Percentiles rank a stretch among this genome's conserved stretches.
phyloP scores from a whole-genome alignment of 2,888 invertebrate species.

The Neocrepidodera transversa region DNA sequence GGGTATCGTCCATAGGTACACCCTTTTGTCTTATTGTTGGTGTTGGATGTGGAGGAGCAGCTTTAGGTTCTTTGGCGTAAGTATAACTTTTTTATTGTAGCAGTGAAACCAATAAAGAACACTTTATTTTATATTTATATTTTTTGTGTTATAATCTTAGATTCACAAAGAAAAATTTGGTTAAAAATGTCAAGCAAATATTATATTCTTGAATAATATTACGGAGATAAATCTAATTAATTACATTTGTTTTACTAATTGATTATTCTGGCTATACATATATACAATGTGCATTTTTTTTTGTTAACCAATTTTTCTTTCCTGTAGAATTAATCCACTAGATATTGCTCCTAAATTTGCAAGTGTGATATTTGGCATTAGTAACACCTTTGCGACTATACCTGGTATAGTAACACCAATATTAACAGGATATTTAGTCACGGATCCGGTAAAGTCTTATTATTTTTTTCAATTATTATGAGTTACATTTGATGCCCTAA shows the following conservation, averaged over 20 bases:
- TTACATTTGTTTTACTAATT: too few relatives aligned
- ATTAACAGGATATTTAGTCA: constrained; percentile 52
- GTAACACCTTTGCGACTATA: constrained; percentile 80
- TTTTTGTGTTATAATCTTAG: too few relatives aligned
- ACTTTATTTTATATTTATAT: neutral
- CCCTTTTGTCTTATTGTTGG: constrained; percentile 5
- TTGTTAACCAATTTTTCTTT: neutral
- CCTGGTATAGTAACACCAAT: constrained; percentile 82
- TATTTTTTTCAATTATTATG: neutral
- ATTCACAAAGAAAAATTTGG: too few relatives aligned
- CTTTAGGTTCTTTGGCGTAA: constrained; percentile 5
- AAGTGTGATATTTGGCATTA: constrained; percentile 79
- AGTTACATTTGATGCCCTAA: neutral
- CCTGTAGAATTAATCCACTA: constrained; percentile 57
- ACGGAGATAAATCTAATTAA: too few relatives aligned
- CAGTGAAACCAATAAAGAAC: neutral
- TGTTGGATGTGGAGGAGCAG: constrained; percentile 2
- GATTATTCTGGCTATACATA: too few relatives aligned
- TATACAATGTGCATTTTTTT: neutral
- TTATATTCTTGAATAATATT: too few relatives aligned
- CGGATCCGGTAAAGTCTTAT: neutral
- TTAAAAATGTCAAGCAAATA: too few relatives aligned
- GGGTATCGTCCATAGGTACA: constrained; percentile 4
- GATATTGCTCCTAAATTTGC: constrained; percentile 86
- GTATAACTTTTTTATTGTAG: neutral